Conservation (phyloP, 2,888 invertebrate species). For the Clistopyga incitator region DNA sequence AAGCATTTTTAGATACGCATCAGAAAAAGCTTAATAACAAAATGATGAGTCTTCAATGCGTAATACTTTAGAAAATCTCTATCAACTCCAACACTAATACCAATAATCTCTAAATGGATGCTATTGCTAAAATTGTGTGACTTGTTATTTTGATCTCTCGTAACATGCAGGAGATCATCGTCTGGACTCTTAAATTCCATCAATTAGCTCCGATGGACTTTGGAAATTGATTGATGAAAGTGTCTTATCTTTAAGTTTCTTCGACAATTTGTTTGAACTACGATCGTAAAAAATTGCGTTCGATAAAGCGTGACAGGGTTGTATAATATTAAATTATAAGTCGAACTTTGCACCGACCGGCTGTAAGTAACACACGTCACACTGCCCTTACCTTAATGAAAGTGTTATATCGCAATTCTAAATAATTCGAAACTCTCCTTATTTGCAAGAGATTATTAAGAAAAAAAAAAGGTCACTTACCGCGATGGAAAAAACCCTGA, state of each 20-base stretch:
- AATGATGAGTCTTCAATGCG: too few species aligned
- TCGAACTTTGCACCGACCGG: constrained; percentile 68
- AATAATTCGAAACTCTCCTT: constrained; percentile 32
- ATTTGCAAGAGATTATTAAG: not conserved
- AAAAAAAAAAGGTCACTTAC: constrained; percentile 61
- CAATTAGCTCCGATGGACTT: constrained; percentile 25
- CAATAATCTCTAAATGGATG: too few species aligned
- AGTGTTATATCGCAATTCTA: not conserved
- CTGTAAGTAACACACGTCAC: constrained; percentile 41
- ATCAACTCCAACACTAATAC: too few species aligned
- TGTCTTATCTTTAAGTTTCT: not conserved
- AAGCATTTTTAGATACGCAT: too few species aligned
- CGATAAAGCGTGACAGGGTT: not conserved
- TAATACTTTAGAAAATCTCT: too few species aligned
- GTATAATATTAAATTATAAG: constrained; percentile 40
- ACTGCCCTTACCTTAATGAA: constrained; percentile 44
- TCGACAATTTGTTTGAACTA: constrained; percentile 9
- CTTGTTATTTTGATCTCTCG: too few species aligned
- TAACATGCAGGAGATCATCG: too few species aligned
- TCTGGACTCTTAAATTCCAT: not conserved
- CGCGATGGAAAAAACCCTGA: constrained; percentile 70
- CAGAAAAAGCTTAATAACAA: too few species aligned
- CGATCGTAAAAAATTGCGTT: not conserved
- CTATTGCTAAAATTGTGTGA: too few species aligned
- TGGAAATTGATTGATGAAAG: constrained; percentile 13